These are phyloP conservation scores for Drosophila greeni DNA, from an alignment of 2,888 invertebrate genomes.

Conservation along the genomic window DNA sequence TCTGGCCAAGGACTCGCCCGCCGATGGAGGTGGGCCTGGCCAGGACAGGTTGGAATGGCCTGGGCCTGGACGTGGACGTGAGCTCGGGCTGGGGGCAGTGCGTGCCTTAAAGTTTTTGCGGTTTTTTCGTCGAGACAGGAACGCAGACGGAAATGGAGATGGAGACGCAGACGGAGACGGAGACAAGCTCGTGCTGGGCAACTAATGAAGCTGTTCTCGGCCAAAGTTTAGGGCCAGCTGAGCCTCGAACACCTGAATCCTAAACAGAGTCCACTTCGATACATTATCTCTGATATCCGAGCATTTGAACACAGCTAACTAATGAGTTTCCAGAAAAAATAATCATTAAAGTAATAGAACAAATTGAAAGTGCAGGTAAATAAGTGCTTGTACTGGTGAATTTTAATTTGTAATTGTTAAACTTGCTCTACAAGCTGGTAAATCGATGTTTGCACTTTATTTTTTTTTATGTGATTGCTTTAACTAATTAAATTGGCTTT, in stretches of 20 bases:
- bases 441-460: neutral
- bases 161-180: constrained; percentile 31
- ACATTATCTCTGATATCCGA: neutral
- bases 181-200: constrained; percentile 54
- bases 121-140: constrained; percentile 45
- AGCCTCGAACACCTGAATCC: constrained; percentile 28
- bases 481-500: constrained; percentile 36
- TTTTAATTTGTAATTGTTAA: neutral
- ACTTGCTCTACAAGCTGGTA: neutral
- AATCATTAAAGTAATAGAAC: neutral
- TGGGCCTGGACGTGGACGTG: constrained; percentile 2
- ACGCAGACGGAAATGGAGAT: constrained; percentile 30
- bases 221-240: constrained; percentile 21
- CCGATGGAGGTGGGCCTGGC: constrained; percentile 12
- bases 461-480: constrained; percentile 24
- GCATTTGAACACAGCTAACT: neutral
- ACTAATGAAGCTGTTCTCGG: constrained; percentile 67
- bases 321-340: neutral
- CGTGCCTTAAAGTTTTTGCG: constrained; percentile 66
- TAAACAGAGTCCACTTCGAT: constrained; percentile 1
- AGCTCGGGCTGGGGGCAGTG: constrained; percentile 43
- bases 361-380: neutral
- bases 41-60: constrained; percentile 26
- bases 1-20: constrained; percentile 37
- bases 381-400: neutral